These are phyloP conservation scores for Nomada fabriciana DNA, from an alignment of 2,888 invertebrate species.

Conservation along the genomic window DNA sequence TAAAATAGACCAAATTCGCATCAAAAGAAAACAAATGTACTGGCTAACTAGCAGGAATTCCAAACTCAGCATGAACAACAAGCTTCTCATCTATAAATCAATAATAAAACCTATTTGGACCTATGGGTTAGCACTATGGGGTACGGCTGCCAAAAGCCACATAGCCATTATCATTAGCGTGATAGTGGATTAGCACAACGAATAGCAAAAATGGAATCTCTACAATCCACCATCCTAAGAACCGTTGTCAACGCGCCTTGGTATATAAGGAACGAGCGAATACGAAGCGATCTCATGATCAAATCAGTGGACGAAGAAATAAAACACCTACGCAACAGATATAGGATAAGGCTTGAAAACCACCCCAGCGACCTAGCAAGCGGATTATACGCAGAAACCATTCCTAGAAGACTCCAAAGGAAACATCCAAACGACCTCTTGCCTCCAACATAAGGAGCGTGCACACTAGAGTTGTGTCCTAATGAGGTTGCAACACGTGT, in stretches of 20 bases:
- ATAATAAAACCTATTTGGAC: slow-evolving; percentile 2
- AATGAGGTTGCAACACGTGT: background rate
- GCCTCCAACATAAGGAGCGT: too few species aligned
- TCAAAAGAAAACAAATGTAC: background rate
- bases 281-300: too few species aligned
- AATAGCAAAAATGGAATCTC: background rate
- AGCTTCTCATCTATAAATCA: background rate
- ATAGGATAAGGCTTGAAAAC: background rate
- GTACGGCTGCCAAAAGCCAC: background rate
- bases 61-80: background rate
- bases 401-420: background rate
- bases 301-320: too few species aligned
- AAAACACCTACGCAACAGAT: background rate
- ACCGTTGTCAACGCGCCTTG: background rate
- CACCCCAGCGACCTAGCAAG: background rate
- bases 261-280: background rate
- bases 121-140: background rate
- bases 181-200: too few species aligned
- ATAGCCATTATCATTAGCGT: too few species aligned
- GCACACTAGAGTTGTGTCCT: background rate
- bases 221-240: background rate
- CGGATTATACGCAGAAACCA: background rate
- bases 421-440: background rate
- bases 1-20: background rate
- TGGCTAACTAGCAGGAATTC: too few species aligned